Base-by-base conservation (phyloP, 2,888 invertebrate species). In the Dyspetes luteomarginatus region DNA sequence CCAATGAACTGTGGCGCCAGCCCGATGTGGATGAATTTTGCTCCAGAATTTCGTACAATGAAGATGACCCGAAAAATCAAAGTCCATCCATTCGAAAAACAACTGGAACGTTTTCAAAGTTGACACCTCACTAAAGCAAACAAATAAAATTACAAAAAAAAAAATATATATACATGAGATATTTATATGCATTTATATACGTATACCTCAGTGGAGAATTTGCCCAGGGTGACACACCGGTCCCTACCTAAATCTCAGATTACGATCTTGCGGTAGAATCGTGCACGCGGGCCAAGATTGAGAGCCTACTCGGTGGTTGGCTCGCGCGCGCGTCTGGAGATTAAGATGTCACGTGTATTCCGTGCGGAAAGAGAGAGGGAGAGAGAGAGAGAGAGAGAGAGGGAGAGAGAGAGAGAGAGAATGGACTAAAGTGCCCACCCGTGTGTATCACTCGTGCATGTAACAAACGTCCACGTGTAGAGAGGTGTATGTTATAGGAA, bases 271-370 rank as follows among this genome's bases (percentile, higher is more conserved):
- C 84, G 52, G 82, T 84, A 85, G 86, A 85, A 86, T 86, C 84
- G 86, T 85, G 87, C 74, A n/a, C n/a, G 50, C 52, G 50, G 56
- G 77, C 83, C 83, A 87, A 89, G 89, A 90, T 89, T 88, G 86
- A 89, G 88, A 87, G 85, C 82, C 88, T 81, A 82, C 83, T 80
- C 78, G 82, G 82, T 75, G 83, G 85, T 84, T 82, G 82, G 81
- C 80, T 82, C 82, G 78, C 82, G 82, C 82, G 81, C 82, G 82
- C 82, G 81, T 82, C 83, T 45, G 71, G 79, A 88, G 88, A 90
- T 89, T 90, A 88, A 89, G 87, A 90, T 89, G 89, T 89, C 88
- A 88, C 88, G 87, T 85, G 86, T 87, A 83, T 82, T 84, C 78
- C 82, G 85, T 85, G 85, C 67, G 28, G 67, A 71, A n/a, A n/a